phyloP scores from a whole-genome alignment of 1,140 invertebrate species.

The Atta texana region DNA sequence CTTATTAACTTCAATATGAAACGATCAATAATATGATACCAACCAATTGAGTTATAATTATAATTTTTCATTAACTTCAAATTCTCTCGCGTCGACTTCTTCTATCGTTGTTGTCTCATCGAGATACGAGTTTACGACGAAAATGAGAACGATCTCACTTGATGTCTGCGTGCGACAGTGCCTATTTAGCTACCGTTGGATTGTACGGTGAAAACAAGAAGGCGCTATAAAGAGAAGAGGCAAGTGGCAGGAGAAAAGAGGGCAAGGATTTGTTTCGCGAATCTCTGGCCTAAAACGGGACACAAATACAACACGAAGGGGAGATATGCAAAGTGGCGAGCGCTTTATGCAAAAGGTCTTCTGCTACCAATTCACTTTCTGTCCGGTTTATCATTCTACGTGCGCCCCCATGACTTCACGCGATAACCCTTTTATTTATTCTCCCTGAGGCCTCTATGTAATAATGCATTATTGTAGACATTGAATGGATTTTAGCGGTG shows the following conservation, averaged over 20 bases:
- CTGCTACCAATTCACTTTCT: slow-evolving; percentile 79
- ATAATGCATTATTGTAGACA: not conserved
- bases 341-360: slow-evolving; percentile 79
- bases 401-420: slow-evolving; percentile 22
- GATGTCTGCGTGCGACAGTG: slow-evolving; percentile 53
- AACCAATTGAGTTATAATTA: not conserved
- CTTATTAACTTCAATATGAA: not conserved
- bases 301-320: slow-evolving; percentile 67
- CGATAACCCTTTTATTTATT: slow-evolving; percentile 71
- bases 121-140: not conserved
- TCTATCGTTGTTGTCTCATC: not conserved
- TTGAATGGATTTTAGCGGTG: slow-evolving; percentile 3
- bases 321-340: slow-evolving; percentile 79
- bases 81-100: not conserved
- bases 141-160: slow-evolving; percentile 51
- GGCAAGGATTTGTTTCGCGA: slow-evolving; percentile 55
- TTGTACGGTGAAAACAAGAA: slow-evolving; percentile 34
- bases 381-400: slow-evolving; percentile 72
- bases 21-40: not conserved
- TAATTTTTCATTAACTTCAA: slow-evolving; percentile 21
- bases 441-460: slow-evolving; percentile 21
- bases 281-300: slow-evolving; percentile 70
- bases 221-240: not conserved
- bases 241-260: not conserved
- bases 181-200: slow-evolving; percentile 61